Base-by-base conservation (phyloP, 2,888 invertebrate genomes). In the Gari tellinella region DNA sequence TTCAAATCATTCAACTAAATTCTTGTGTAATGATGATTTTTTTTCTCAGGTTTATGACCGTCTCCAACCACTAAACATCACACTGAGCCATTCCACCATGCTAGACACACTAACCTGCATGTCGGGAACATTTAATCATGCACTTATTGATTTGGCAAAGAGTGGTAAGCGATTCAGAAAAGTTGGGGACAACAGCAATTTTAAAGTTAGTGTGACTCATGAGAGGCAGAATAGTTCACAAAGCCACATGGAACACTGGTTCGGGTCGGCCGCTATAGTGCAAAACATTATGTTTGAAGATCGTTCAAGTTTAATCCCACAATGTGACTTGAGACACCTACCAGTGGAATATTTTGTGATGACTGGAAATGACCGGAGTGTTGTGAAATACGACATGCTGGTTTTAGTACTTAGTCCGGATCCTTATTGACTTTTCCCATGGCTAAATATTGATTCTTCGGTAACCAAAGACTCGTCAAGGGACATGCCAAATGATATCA, bases 161-260 rank as follows among this genome's bases (percentile, higher is more conserved):
- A 19, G 15, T 10, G 41, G 56, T n/a, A 40, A 26, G 12, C 40
- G 25, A 19, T 56, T 56, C 23, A 4, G 56, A 5, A 41, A 41
- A 37, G 41, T 56, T 7, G 56, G 56, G 3, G 56, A 56, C 23
- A 56, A 56, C 21, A 41, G 40, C 8, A 56, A 56, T 17, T 56
- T 56, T 21, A 7, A 5, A 10, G 23, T 41, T 4, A 41, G 56
- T 40, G 56, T 56, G 5, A 21, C 41, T 10, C 56, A 56, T 14
- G 43, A 41, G 19, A 40, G 56, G 23, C 5, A 41, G 7, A 21
- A 14, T 19, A 23, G 19, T 10, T 4, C 4, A 3, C n/a, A n/a
- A n/a, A n/a, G 8, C 7, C 56, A 41, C 15, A 56, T 56, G 41
- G 21, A 56, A 21, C 56, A 56, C 17, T 56, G 56, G 56, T 56